phyloP scores from a whole-genome alignment of 2,113 vertebrate species.

The Pygoscelis antarcticus region DNA sequence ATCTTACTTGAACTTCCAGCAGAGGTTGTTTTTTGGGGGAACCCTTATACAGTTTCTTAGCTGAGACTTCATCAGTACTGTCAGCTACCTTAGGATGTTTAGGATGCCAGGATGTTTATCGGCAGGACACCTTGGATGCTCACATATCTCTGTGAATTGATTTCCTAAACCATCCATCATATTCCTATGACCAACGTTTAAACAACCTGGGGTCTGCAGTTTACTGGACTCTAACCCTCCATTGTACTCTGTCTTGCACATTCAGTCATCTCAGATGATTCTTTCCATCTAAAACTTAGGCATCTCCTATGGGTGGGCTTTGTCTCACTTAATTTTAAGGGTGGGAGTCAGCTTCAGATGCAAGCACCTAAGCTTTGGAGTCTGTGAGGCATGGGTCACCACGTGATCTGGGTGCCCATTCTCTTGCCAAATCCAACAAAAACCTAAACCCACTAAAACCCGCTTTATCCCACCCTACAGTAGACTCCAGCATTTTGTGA shows the following conservation, averaged over 20 bases:
- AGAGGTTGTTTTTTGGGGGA: background rate
- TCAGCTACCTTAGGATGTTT: background rate
- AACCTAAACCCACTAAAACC: background rate
- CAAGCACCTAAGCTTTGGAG: background rate
- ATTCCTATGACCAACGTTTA: background rate
- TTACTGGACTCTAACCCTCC: background rate
- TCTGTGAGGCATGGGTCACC: background rate
- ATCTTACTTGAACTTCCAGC: background rate
- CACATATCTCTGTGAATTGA: background rate
- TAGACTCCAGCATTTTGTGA: background rate
- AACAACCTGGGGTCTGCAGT: background rate
- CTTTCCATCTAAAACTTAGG: background rate
- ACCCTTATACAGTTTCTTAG: background rate
- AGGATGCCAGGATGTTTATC: background rate
- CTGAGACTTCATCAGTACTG: background rate
- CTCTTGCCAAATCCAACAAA: background rate
- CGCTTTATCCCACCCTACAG: background rate
- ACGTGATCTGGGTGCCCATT: background rate
- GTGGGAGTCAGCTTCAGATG: background rate
- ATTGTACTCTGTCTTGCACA: background rate
- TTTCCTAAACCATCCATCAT: background rate
- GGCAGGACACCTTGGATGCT: background rate
- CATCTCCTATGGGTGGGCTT: background rate
- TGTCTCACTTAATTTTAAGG: background rate
- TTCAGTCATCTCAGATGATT: background rate